Evolutionary conservation across 2,888 invertebrate genomes (phyloP).

Genomic region (Mylabris sibirica): DNA sequence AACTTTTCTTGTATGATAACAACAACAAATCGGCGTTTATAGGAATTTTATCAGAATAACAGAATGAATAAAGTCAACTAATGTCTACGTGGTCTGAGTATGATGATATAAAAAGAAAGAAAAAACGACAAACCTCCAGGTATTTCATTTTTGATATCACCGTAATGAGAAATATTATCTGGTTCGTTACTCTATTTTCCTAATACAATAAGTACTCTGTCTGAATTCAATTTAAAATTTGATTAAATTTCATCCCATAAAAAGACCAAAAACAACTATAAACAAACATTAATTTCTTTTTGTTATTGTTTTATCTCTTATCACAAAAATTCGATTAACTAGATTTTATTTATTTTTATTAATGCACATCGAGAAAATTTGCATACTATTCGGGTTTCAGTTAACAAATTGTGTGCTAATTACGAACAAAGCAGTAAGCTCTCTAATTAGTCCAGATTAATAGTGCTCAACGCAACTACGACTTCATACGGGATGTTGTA

Average conservation of each 20-base stretch:
- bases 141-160: neutral
- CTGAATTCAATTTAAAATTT: conserved; percentile 9
- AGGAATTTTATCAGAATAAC: neutral
- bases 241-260: neutral
- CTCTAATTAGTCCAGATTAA: conserved; percentile 42
- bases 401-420: conserved; percentile 40
- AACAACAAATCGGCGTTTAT: neutral
- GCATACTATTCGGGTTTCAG: conserved; percentile 25
- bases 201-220: neutral
- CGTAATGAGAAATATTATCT: conserved; percentile 5
- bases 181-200: neutral
- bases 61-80: neutral
- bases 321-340: neutral
- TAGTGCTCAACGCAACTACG: conserved; percentile 32
- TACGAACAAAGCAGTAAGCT: conserved; percentile 39
- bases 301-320: neutral
- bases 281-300: neutral
- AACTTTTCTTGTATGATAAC: too few species aligned
- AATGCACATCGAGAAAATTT: neutral
- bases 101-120: neutral
- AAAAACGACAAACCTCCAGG: neutral
- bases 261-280: neutral
- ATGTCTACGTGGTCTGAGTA: neutral
- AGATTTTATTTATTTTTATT: conserved; percentile 4
- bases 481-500: conserved; percentile 31